These are phyloP conservation scores for Leptosomus discolor DNA, from an alignment of 2,113 vertebrate species.

Conservation along the genomic window DNA sequence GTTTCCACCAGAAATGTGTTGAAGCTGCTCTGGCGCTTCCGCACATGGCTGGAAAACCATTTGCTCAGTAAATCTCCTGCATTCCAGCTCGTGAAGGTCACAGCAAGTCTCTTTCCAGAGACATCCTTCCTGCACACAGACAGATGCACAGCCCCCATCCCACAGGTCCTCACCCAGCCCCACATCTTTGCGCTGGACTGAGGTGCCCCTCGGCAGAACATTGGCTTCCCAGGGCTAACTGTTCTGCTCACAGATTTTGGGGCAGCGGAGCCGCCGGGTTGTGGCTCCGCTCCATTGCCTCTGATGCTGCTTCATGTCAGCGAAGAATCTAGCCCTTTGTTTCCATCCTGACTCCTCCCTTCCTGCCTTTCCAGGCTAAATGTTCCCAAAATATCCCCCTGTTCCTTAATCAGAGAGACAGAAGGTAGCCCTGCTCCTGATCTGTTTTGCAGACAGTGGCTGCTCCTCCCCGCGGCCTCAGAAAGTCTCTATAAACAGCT, in stretches of 20 bases:
- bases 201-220: neutral
- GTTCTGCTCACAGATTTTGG: neutral
- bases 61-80: neutral
- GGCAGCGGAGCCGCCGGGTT: neutral
- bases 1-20: neutral
- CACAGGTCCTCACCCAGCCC: neutral
- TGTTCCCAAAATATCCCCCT: neutral
- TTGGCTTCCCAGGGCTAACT: neutral
- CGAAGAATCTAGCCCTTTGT: neutral
- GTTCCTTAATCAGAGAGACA: neutral
- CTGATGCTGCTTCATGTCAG: neutral
- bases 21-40: neutral
- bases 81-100: neutral
- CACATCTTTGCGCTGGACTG: accelerated
- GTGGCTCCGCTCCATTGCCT: accelerated
- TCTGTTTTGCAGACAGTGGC: neutral
- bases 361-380: constrained; percentile 17
- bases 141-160: accelerated
- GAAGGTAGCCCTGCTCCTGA: neutral
- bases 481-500: neutral
- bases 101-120: neutral
- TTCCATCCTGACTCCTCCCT: neutral
- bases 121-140: neutral
- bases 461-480: neutral
- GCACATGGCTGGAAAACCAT: neutral